Evolutionary conservation across 2,113 vertebrate genomes (phyloP).

Genomic region (Dasyornis broadbenti): DNA sequence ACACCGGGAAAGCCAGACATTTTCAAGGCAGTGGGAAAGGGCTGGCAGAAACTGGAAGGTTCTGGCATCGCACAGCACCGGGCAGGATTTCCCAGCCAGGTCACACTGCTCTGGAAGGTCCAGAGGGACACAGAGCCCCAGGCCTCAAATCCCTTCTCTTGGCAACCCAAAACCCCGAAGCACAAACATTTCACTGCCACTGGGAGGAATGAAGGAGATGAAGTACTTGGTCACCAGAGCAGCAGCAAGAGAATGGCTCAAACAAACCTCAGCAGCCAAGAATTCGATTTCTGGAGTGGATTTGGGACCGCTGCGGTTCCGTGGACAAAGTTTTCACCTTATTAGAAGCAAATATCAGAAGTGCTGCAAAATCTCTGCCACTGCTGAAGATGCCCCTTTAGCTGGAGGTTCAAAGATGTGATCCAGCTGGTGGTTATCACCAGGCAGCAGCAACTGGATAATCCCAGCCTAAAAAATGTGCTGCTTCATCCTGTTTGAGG

Average conservation of each 20-base stretch:
- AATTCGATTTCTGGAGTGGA: background rate
- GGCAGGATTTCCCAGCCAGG: background rate
- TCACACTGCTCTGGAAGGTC: background rate
- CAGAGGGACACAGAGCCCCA: background rate
- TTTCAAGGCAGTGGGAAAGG: background rate
- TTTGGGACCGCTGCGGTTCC: background rate
- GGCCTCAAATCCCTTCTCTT: background rate
- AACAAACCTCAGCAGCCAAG: background rate
- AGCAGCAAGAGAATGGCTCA: background rate
- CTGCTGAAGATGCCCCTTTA: background rate
- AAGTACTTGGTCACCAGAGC: background rate
- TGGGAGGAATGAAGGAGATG: background rate
- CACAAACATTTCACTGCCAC: background rate
- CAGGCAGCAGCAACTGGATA: background rate
- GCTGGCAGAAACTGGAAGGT: background rate
- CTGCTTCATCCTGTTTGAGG: background rate
- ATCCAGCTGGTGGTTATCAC: background rate
- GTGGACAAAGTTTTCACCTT: accelerated
- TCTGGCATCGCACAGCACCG: background rate
- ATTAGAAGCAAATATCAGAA: background rate
- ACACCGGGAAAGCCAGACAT: background rate
- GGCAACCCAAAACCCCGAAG: background rate
- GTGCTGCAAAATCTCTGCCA: background rate
- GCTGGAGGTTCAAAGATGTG: background rate
- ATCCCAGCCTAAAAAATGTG: background rate